Base-by-base conservation (phyloP, 2,113 vertebrate species). In the Grammatotria lemairii region DNA sequence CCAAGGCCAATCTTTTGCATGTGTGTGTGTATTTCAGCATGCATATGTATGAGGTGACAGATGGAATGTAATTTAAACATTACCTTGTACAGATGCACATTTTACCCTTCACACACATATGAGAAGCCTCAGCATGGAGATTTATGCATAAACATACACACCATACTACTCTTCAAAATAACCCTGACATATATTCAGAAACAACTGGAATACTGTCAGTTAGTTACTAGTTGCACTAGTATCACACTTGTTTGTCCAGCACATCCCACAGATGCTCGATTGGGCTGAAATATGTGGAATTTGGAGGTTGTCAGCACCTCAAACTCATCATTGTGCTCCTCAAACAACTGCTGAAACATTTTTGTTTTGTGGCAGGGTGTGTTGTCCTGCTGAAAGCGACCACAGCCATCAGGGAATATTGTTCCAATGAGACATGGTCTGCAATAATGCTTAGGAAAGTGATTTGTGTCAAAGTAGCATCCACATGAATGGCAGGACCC, bases 1-100 rank as follows among this genome's bases (percentile, higher is more conserved):
- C 38, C 80, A 42, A 80, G 83, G 85, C 87, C 45, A 12, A 12
- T 42, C 51, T 17, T 40, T 35, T 31, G 80, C 40, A 6, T 47
- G 68, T 4, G 40, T 49, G 70, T 78, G 23, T 49, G 82, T 13
- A 19, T 58, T 9, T 83, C 47, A 87, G 47, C 47, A 89, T 92
- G 87, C 82, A 91, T 94, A 91, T 93, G 84, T 51, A 92, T 88
- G 87, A 90, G 92, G 28, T 10, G 80, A 84, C 92, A 92, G 93
- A 92, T 91, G 90, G 88, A 38, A 65, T 49, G 90, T 85, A 63
- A 87, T 90, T 86, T 91, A 89, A 92, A 88, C 73, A 83, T 89
- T 89, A 92, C 86, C 90, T 91, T 87, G 89, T 85, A 80, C 89
- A 88, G 90, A 87, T 85, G 85, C 84, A 87, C 26, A 21, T 65